phyloP scores from a whole-genome alignment of 2,797 vertebrate genomes.

The Pantherophis alleghaniensis region DNA sequence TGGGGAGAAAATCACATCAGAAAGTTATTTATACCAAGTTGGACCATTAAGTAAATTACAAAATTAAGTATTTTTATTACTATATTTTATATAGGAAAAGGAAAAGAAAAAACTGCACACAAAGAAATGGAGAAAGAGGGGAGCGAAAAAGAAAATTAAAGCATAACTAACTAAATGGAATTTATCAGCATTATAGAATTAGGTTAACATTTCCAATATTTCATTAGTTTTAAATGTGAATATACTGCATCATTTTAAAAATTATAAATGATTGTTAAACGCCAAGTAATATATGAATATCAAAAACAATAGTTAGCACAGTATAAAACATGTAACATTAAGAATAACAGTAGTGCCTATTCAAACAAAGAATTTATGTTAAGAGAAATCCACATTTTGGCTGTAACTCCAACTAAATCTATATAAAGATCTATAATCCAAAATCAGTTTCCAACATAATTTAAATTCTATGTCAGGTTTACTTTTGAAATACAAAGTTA shows the following conservation, averaged over 20 bases:
- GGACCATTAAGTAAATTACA: background rate
- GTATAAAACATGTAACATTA: background rate
- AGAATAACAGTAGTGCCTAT: background rate
- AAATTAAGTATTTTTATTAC: background rate
- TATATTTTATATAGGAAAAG: background rate
- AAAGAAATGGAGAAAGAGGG: background rate
- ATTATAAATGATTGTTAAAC: background rate
- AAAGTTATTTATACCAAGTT: background rate
- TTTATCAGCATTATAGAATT: background rate
- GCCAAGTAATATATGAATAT: background rate
- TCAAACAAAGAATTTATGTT: background rate
- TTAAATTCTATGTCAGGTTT: background rate
- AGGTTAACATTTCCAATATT: background rate
- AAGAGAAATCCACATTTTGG: background rate
- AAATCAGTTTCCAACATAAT: background rate
- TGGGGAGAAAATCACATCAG: background rate
- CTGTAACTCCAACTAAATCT: background rate
- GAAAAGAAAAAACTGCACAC: background rate
- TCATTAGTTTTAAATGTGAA: background rate
- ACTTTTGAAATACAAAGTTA: background rate
- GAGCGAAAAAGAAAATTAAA: background rate
- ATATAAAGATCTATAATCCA: background rate
- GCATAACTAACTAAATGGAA: background rate
- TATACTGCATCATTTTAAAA: background rate
- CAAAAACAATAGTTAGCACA: background rate